Percentiles rank a stretch among this genome's conserved stretches.
Evolutionary conservation across 2,797 vertebrate genomes (phyloP).

Genomic region (Thaleichthys pacificus): DNA sequence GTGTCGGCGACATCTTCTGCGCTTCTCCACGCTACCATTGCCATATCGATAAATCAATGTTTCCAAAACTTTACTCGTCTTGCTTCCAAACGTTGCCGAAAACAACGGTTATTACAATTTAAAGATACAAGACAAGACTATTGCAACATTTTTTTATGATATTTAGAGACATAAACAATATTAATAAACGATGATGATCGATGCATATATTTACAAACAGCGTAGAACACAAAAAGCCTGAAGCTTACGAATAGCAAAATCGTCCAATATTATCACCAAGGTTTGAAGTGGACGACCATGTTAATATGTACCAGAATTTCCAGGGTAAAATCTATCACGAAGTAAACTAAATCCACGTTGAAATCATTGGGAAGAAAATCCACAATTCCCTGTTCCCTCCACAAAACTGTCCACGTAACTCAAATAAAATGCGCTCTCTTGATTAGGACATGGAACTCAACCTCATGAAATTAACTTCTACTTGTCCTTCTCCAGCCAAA

Average conservation of each 20-base stretch:
- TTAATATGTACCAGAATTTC: constrained; percentile 45
- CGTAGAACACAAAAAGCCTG: not conserved
- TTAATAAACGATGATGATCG: not conserved
- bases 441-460: not conserved
- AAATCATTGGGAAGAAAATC: not conserved
- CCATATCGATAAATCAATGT: constrained; percentile 87
- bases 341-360: constrained; percentile 45
- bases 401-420: constrained; percentile 28
- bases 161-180: not conserved
- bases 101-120: not conserved
- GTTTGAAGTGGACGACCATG: too few species aligned
- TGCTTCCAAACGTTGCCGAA: constrained; percentile 34
- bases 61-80: constrained; percentile 63
- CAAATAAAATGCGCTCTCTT: constrained; percentile 30
- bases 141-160: constrained; percentile 31
- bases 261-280: not conserved
- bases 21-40: constrained; percentile 97
- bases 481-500: constrained; percentile 52
- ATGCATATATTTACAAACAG: not conserved
- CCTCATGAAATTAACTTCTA: constrained; percentile 19
- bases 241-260: not conserved
- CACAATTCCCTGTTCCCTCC: constrained; percentile 39
- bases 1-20: constrained; percentile 88
- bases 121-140: constrained; percentile 15
- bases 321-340: constrained; percentile 14